Evolutionary conservation across 2,888 invertebrate species (phyloP), one percentile per base, ranked within the genome.

Genomic region (Athalia rosae): DNA sequence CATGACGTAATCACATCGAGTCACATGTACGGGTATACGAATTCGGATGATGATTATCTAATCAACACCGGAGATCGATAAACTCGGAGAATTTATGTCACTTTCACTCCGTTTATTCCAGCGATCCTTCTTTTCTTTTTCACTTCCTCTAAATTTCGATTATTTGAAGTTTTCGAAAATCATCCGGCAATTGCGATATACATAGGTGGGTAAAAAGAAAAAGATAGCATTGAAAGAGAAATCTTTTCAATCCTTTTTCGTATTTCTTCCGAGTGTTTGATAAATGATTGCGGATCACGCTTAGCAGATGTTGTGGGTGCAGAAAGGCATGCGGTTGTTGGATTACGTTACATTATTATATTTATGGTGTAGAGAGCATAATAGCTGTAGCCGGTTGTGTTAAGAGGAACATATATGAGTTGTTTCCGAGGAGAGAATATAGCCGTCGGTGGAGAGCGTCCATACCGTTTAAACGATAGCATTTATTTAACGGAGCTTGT

Each of bases 401-500:
- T 58, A 6, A 58, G n/a, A 58, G 5, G 9, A 8, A 6, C 15
- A 58, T 58, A 58, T 58, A n/a, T n/a, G 47, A 64, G 45, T 13
- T 13, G 45, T 13, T 28, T 50, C 28, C 53, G 50, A 53, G 8
- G 41, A 43, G 58, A 56, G 13, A 67, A 67, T 64, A 45, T 73
- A 67, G 69, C 64, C 53, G 45, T 67, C 67, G 13, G n/a, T n/a
- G 15, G 63, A 80, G 80, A 82, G 80, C 80, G 77, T 83, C 83
- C 84, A 81, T 80, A 80, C 77, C 80, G 82, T 79, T 84, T 87
- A 87, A 87, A 87, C 85, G 85, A 85, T 83, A 84, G 83, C 87
- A 88, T 88, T 84, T 82, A 87, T 88, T 87, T 86, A 81, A 83
- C 78, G 80, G 78, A 61, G 82, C 80, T 84, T 84, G 88, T 88